phyloP scores from a whole-genome alignment of 2,797 vertebrate genomes.

The Hipposideros larvatus region DNA sequence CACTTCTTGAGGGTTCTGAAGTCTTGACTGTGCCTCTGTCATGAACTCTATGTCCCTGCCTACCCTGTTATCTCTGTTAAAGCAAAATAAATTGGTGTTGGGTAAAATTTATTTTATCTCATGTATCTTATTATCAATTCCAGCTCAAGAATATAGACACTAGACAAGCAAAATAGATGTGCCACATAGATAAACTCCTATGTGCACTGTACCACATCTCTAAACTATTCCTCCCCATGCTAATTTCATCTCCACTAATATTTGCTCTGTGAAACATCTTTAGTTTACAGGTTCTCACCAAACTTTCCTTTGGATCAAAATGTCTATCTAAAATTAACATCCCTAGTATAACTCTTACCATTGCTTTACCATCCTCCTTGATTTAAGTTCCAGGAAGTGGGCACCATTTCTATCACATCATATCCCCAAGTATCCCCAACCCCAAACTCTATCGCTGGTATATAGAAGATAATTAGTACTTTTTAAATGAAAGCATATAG shows the following conservation, averaged over 20 bases:
- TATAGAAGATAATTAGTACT: neutral
- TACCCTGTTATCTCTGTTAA: neutral
- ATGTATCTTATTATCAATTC: neutral
- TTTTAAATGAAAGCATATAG: neutral
- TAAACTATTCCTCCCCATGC: neutral
- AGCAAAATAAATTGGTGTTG: neutral
- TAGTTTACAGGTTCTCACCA: neutral
- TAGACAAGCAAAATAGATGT: neutral
- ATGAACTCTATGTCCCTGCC: neutral
- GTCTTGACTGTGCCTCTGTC: neutral
- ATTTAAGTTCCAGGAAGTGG: neutral
- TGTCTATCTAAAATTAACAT: neutral
- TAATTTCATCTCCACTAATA: neutral
- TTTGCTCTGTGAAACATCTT: neutral
- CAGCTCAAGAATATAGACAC: neutral
- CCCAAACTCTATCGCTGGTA: neutral
- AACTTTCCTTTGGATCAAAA: neutral
- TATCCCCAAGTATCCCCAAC: neutral
- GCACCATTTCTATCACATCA: neutral
- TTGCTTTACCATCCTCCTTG: neutral
- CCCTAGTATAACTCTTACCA: neutral
- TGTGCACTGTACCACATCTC: accelerated
- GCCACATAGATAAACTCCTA: neutral
- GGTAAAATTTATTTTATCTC: neutral
- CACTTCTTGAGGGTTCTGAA: neutral